Percentiles rank a stretch among this genome's conserved stretches.
phyloP scores from a whole-genome alignment of 2,113 vertebrate species.

The Lophura nycthemera region DNA sequence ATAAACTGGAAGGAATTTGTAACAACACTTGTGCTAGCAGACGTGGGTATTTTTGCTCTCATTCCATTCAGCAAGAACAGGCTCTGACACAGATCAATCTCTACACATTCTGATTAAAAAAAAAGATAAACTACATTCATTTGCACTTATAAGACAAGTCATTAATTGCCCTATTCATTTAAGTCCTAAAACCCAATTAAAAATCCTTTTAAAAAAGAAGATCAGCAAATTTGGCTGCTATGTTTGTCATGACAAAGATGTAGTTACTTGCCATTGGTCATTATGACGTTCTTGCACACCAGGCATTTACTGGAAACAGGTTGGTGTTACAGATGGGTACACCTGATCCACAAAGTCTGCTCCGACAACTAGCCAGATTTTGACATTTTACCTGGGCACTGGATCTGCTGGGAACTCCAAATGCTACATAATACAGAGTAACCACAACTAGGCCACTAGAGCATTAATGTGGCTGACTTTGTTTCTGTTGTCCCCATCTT shows the following conservation, averaged over 20 bases:
- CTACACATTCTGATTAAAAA: not conserved
- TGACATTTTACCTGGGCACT: accelerated
- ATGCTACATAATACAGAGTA: not conserved
- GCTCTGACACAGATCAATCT: not conserved
- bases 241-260: not conserved
- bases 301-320: not conserved
- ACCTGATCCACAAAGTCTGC: not conserved
- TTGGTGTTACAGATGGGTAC: not conserved
- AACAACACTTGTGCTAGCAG: not conserved
- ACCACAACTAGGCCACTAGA: not conserved
- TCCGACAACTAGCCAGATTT: not conserved
- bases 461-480: not conserved
- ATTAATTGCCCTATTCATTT: not conserved
- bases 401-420: not conserved
- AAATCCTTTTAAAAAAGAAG: not conserved
- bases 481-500: not conserved
- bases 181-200: not conserved
- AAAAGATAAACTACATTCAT: not conserved
- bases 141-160: not conserved
- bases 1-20: slow-evolving; percentile 15
- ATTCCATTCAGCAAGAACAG: not conserved
- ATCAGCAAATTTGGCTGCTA: not conserved
- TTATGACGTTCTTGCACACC: not conserved
- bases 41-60: not conserved
- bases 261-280: not conserved